Evolutionary conservation across 2,113 vertebrate genomes (phyloP).

Genomic region (Leptodactylus fuscus): DNA sequence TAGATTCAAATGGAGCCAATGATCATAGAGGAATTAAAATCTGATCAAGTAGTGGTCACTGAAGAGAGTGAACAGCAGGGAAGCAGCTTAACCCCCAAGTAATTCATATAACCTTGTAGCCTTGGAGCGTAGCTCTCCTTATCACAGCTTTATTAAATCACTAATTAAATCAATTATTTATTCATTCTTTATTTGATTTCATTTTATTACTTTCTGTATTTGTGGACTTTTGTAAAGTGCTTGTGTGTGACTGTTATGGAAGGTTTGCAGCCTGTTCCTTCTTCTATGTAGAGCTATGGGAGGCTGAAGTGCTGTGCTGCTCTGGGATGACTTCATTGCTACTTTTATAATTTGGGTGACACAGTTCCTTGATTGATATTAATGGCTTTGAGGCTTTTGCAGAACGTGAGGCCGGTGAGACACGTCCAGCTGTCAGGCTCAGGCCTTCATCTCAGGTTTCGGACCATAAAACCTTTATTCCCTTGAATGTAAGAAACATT

Average conservation of each 20-base stretch:
- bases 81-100: no score
- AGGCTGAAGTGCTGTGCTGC: neutral
- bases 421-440: neutral
- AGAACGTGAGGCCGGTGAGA: neutral
- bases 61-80: no score
- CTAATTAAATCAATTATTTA: no score
- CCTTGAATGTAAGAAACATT: neutral
- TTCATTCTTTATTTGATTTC: neutral
- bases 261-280: neutral
- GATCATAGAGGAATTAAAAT: no score
- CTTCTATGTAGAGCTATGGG: neutral
- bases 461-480: conserved; percentile 12
- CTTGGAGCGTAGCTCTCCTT: no score
- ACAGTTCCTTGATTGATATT: neutral
- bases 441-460: neutral
- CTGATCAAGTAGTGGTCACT: no score
- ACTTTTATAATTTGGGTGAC: neutral
- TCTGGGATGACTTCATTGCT: neutral
- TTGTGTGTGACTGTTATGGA: neutral
- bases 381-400: neutral
- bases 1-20: no score
- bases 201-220: neutral
- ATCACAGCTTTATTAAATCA: no score
- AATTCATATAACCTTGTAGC: no score
- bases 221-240: neutral